Base-by-base conservation (phyloP, 2,113 vertebrate species). In the Perca schrenkii region DNA sequence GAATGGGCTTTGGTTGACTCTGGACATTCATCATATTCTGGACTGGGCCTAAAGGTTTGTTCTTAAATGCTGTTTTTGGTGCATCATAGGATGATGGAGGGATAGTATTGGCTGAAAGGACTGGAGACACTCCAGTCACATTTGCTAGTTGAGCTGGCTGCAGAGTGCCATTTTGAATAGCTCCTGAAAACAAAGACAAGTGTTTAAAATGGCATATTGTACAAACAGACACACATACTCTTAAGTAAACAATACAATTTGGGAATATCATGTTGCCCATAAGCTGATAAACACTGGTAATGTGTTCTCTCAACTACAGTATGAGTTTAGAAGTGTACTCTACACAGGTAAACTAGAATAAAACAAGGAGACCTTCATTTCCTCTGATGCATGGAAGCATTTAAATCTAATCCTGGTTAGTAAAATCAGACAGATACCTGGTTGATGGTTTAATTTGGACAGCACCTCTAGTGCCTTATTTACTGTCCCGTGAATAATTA, bases 401-500 rank as follows among this genome's bases (percentile, higher is more conserved):
- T 25, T 21, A 6, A 21, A 13, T 36, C 43, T 47, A 19, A 72
- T 46, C 36, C 21, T 4, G 40, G 12, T 34, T 56, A 40, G 8
- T 25, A 10, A 49, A 53, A 47, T 69, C 22, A 22, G 14, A 54
- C 87, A 86, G 40, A 43, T 75, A 94, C 93, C 87, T 66, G 82
- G 63, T 19, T 0, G 84, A 2, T 13, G 3, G 19, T 86, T 60
- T 76, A 91, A 79, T 31, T 74, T 78, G 10, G 80, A 86, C 75
- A 94, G 76, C 17, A 86, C 91, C 43, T 89, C 78, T 17, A 85
- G 47, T 0, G 93, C 86, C 17, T 91, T 88, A 21, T 89, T 14
- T 8, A 94, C 85, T 0, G 91, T 93, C 11, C 91, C 91, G 11
- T 94, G 90, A 67, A 93, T 89, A 76, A 92, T 89, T 89, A 95